Evolutionary conservation across 2,797 vertebrate species (phyloP).

Genomic region (Micromesistius poutassou): DNA sequence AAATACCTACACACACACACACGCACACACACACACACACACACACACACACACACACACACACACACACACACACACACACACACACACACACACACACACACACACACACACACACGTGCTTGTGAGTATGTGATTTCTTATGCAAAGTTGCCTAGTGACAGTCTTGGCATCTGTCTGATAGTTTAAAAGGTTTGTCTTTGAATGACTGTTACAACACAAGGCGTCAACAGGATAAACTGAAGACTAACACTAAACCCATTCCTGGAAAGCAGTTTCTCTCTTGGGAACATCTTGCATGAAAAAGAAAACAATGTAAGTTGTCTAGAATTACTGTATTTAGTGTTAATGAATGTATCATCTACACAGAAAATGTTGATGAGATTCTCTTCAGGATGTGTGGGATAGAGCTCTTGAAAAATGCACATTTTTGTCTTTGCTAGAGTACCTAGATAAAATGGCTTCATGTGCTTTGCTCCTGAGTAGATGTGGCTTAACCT

Average conservation of each 20-base stretch:
- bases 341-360: not conserved
- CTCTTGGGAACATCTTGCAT: constrained; percentile 10
- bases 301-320: not conserved
- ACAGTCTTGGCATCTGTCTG: constrained; percentile 31
- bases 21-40: not conserved
- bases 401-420: not conserved
- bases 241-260: constrained; percentile 31
- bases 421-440: not conserved
- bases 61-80: too few relatives aligned
- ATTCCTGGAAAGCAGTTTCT: constrained; percentile 19
- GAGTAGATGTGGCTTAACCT: not conserved
- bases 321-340: not conserved
- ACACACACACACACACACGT: too few relatives aligned
- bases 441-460: not conserved
- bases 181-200: constrained; percentile 26
- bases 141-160: constrained; percentile 37
- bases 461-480: not conserved
- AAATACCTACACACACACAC: not conserved
- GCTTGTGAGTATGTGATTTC: not conserved
- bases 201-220: constrained; percentile 10
- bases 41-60: too few relatives aligned
- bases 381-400: not conserved
- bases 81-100: too few relatives aligned
- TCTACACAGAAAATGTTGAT: too few relatives aligned
- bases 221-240: constrained; percentile 17